Evolutionary conservation across 2,888 invertebrate species (phyloP), one percentile per base, ranked within the genome.

Genomic region (Drosophila hawaiiensis): DNA sequence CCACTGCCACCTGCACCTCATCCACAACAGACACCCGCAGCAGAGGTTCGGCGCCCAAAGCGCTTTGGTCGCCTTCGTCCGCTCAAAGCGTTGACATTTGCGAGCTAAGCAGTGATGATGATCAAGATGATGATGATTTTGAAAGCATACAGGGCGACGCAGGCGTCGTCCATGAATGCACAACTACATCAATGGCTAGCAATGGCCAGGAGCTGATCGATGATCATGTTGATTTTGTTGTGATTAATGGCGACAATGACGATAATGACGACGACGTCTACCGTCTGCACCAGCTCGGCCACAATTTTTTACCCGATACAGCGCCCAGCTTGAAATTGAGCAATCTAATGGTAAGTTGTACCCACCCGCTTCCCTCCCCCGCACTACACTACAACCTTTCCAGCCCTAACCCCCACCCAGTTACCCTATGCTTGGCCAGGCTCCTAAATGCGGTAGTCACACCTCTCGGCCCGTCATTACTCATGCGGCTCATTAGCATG

Each of bases 251-350:
- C 52, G 52, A 49, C 49, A 67, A 69, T 54, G 80, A 74, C 59
- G 72, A 58, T 55, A 71, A 63, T 63, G 79, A 70, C 69, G 76
- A 63, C 52, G 65, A 65, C 69, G 56, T 58, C 35, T 52, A 52
- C 61, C 83, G 79, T 80, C 82, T 82, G 76, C 77, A 78, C 76
- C 87, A 80, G 72, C 74, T 81, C 63, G 80, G 78, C 65, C 89
- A 83, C 78, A 89, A 92, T 86, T 91, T 91, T 82, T 83, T 92
- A 81, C 89, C 92, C 80, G 91, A 92, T 85, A 92, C 92, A 73
- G 91, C 92, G 82, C 93, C 93, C 67, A 93, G 93, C 79, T 84
- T 92, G 71, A 93, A 93, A 92, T 92, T 93, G 84, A 93, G 93
- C 85, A 93, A 93, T 90, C 92, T 93, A 83, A 93, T 93, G 93